Conservation (phyloP, 2,797 vertebrate genomes). For the Gephyroberyx darwinii region DNA sequence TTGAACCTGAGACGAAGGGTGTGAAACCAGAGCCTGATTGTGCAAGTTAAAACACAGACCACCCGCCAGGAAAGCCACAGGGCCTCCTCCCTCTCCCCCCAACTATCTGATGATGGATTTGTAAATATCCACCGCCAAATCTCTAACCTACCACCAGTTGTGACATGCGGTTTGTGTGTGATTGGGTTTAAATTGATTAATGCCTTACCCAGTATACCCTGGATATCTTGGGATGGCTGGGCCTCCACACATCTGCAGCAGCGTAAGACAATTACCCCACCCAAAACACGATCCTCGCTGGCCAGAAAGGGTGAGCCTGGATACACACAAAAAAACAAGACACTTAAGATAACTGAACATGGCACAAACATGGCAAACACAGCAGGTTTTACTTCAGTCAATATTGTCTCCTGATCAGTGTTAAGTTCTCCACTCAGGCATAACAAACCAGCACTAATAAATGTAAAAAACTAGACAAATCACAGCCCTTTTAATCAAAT, state of each 20-base stretch:
- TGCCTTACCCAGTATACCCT: conserved; percentile 90
- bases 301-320: conserved; percentile 95
- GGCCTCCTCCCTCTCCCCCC: conserved; percentile 14
- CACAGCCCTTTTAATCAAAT: conserved; percentile 34
- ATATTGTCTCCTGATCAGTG: conserved; percentile 1
- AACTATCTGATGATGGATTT: conserved; percentile 42
- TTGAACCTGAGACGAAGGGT: conserved; percentile 72
- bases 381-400: conserved; percentile 14
- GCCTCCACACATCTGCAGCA: conserved; percentile 90
- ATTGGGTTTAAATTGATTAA: conserved; percentile 16
- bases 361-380: conserved; percentile 12
- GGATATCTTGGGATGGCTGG: conserved; percentile 87
- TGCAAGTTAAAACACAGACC: conserved; percentile 70
- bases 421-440: conserved; percentile 10
- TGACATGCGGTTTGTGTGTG: not conserved
- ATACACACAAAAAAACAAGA: conserved; percentile 35
- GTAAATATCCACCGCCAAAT: conserved; percentile 41
- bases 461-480: conserved; percentile 24
- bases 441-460: conserved; percentile 24
- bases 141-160: conserved; percentile 16
- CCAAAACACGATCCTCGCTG: conserved; percentile 94
- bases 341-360: not conserved
- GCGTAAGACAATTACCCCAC: conserved; percentile 95
- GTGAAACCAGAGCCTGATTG: conserved; percentile 76
- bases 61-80: conserved; percentile 59